Evolutionary conservation across 2,888 invertebrate species (phyloP).

Genomic region (Prosopocoilus inquinatus): DNA sequence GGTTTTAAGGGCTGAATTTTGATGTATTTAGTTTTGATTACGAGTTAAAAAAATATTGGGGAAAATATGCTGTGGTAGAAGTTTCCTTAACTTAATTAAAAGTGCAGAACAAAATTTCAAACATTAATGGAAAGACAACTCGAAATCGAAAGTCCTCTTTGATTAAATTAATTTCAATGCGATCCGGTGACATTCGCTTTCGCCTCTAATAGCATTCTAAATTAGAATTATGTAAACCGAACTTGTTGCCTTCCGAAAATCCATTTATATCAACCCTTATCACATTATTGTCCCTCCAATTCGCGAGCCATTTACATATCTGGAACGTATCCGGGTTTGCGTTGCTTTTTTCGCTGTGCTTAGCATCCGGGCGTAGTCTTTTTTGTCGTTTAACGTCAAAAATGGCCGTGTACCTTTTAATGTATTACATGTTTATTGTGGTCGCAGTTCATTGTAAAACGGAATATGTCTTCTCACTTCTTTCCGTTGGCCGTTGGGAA

Average conservation of each 20-base stretch:
- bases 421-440: too few relatives aligned
- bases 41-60: constrained; percentile 9
- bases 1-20: too few relatives aligned
- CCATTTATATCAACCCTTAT: constrained; percentile 14
- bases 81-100: not conserved
- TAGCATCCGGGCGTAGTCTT: too few relatives aligned
- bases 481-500: not conserved
- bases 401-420: too few relatives aligned
- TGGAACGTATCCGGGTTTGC: too few relatives aligned
- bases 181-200: not conserved
- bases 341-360: too few relatives aligned
- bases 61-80: not conserved
- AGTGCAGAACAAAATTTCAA: constrained; percentile 7
- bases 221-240: constrained; percentile 19
- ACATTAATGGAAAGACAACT: constrained; percentile 4
- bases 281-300: constrained; percentile 9
- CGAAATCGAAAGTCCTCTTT: not conserved
- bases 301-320: not conserved
- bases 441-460: not conserved
- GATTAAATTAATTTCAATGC: not conserved
- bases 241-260: constrained; percentile 18
- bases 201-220: constrained; percentile 11
- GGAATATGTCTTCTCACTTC: not conserved
- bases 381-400: too few relatives aligned
- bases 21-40: too few relatives aligned